These are phyloP conservation scores for Malacosoma neustria DNA, from an alignment of 2,888 invertebrate genomes.

Conservation along the genomic window DNA sequence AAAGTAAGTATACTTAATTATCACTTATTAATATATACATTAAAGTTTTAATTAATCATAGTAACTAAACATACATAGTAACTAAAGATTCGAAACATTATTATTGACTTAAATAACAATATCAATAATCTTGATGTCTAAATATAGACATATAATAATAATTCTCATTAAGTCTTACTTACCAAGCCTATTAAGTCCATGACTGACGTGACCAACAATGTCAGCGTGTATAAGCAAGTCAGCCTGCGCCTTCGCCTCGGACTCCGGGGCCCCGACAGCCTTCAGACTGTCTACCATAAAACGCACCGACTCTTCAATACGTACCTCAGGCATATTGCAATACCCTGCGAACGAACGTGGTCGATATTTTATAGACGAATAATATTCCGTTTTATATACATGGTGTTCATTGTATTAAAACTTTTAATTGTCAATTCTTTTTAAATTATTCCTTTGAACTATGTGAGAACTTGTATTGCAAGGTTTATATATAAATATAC, in stretches of 20 bases:
- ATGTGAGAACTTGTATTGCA: no score
- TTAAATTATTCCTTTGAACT: no score
- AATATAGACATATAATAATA: no score
- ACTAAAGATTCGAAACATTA: neutral
- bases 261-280: conserved; percentile 71
- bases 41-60: no score
- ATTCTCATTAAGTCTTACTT: no score
- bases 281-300: conserved; percentile 77
- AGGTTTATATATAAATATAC: no score
- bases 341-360: neutral
- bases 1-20: no score
- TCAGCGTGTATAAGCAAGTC: conserved; percentile 84
- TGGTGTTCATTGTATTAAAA: neutral
- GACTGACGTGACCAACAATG: conserved; percentile 88
- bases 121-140: no score
- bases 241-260: conserved; percentile 77
- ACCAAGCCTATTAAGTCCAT: conserved; percentile 89
- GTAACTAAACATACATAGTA: neutral
- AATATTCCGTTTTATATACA: neutral
- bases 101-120: neutral
- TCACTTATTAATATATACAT: no score
- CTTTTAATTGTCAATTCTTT: no score
- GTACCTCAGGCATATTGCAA: conserved; percentile 51
- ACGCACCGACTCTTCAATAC: conserved; percentile 67
- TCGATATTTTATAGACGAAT: neutral